phyloP scores from a whole-genome alignment of 2,888 invertebrate species.

The Pilophorus perplexus region DNA sequence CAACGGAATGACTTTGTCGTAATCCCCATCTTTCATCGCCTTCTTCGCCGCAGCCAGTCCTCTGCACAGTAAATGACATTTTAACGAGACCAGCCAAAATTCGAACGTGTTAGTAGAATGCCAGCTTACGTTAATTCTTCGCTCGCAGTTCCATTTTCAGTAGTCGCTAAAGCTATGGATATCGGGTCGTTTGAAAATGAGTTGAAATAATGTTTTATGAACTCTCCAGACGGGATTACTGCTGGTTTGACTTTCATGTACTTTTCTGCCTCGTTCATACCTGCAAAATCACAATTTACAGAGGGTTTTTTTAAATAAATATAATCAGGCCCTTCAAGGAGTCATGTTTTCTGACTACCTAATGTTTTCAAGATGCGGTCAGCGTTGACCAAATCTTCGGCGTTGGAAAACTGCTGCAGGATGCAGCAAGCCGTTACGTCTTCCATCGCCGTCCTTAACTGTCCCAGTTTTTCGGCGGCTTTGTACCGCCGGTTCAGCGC shows the following conservation, averaged over 20 bases:
- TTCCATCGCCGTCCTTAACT: slow-evolving; percentile 78
- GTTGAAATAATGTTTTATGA: slow-evolving; percentile 81
- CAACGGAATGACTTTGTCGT: slow-evolving; percentile 72
- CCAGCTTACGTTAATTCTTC: slow-evolving; percentile 18
- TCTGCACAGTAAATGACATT: slow-evolving; percentile 53
- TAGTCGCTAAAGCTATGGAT: slow-evolving; percentile 3
- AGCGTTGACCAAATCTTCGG: slow-evolving; percentile 74
- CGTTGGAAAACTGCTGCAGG: slow-evolving; percentile 82
- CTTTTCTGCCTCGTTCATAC: slow-evolving; percentile 64
- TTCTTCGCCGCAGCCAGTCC: slow-evolving; percentile 71
- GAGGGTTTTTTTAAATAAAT: too few relatives aligned
- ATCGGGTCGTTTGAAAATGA: slow-evolving; percentile 75
- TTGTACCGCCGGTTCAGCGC: slow-evolving; percentile 81
- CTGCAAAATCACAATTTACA: too few relatives aligned
- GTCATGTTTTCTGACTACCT: too few relatives aligned
- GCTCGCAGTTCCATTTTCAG: neutral
- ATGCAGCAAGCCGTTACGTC: slow-evolving; percentile 92
- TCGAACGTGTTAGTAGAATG: too few relatives aligned
- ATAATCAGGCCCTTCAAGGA: too few relatives aligned
- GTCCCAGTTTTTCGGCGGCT: slow-evolving; percentile 75
- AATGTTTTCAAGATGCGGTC: slow-evolving; percentile 84
- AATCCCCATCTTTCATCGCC: slow-evolving; percentile 68
- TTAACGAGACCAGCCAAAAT: neutral
- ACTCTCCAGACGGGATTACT: slow-evolving; percentile 79
- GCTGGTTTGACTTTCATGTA: slow-evolving; percentile 52